Conservation (phyloP, 2,113 vertebrate genomes). For the Campylomormyrus numenius region DNA sequence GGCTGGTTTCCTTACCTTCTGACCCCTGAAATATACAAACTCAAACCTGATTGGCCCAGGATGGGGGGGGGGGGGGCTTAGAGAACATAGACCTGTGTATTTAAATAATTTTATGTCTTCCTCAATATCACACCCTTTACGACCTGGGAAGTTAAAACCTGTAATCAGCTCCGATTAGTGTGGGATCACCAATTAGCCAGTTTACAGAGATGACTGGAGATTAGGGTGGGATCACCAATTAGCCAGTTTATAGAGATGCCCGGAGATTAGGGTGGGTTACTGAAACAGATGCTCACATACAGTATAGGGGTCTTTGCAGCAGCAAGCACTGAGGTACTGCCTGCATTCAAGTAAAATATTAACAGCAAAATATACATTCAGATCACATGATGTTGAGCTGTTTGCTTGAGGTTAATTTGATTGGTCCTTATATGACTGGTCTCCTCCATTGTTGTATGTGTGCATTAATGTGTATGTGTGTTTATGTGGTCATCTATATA, state of each 20-base stretch:
- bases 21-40: neutral
- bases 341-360: neutral
- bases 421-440: neutral
- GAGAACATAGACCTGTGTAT: neutral
- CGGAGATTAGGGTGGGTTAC: neutral
- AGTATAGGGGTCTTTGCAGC: neutral
- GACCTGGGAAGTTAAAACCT: conserved; percentile 37
- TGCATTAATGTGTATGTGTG: neutral
- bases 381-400: neutral
- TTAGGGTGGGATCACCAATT: conserved; percentile 34
- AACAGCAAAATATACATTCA: neutral
- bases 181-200: conserved; percentile 33
- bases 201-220: conserved; percentile 11
- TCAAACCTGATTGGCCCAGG: neutral
- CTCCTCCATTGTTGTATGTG: neutral
- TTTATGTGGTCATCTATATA: neutral
- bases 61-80: neutral
- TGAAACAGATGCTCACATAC: neutral
- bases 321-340: neutral
- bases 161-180: conserved; percentile 38
- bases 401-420: neutral
- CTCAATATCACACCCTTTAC: neutral
- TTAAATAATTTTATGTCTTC: neutral
- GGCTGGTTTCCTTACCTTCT: neutral
- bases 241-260: conserved; percentile 25